These are phyloP conservation scores for Odocoileus virginianus DNA, from an alignment of 2,113 vertebrate species.

Conservation along the genomic window DNA sequence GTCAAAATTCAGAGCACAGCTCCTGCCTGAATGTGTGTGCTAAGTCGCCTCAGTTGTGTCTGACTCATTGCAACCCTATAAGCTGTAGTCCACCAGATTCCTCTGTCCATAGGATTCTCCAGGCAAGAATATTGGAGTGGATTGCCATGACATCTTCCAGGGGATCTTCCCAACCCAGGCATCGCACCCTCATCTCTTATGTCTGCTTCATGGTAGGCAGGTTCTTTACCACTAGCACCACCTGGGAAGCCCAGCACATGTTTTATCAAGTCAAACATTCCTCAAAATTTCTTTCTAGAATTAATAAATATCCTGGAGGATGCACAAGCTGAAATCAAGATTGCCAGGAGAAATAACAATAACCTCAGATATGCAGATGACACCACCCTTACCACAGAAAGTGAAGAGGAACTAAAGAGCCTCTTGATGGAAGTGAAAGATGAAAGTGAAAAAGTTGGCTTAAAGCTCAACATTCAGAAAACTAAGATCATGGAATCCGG, in stretches of 20 bases:
- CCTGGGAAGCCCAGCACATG: not conserved
- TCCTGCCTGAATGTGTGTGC: not conserved
- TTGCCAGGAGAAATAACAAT: not conserved
- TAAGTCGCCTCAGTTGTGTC: not conserved
- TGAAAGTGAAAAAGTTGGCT: not conserved
- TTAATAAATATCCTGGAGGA: not conserved
- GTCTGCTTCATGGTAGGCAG: not conserved
- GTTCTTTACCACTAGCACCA: not conserved
- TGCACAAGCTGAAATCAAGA: not conserved
- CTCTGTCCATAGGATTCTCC: not conserved
- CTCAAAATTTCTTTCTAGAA: not conserved
- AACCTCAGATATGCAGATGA: not conserved
- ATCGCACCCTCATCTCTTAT: accelerated
- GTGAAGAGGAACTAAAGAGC: not conserved
- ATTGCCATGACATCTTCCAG: not conserved
- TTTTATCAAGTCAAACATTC: not conserved
- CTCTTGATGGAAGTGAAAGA: not conserved
- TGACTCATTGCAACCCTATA: not conserved
- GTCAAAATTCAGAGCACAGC: not conserved
- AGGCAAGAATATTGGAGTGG: not conserved
- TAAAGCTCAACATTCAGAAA: not conserved
- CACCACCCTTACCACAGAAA: not conserved
- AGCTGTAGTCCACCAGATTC: not conserved
- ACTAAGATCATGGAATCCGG: not conserved
- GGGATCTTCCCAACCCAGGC: not conserved